Evolutionary conservation across 2,888 invertebrate species (phyloP), one percentile per base, ranked within the genome.

Genomic region (Cheilosia soror): DNA sequence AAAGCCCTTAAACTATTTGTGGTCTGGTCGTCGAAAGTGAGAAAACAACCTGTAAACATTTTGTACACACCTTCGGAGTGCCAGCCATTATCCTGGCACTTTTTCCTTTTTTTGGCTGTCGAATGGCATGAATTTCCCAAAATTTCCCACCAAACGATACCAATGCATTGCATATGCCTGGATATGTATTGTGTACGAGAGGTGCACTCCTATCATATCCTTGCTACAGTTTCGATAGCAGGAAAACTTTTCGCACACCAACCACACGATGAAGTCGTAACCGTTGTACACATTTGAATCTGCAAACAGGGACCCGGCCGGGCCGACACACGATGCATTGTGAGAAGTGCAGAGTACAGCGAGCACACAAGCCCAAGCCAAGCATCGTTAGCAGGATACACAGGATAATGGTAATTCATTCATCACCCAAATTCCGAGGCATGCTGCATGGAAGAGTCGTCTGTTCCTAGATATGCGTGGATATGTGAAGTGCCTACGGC

Each of bases 41-140:
- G 78, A 81, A 73, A 86, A 88, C 83, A 88, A 88, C 83, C 80
- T 83, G 81, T 78, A 78, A 87, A 86, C 87, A 83, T 75, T 85
- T 78, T 76, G 68, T 72, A 80, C 78, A 87, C 75, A 83, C 75
- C 66, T 76, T 40, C 49, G 27, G 11, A 15, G 20, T 25, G 58
- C 13, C 11, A 58, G n/a, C 15, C 42, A 31, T 29, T 55, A 40
- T 66, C 27, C 57, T 20, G 25, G 37, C 11, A 27, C 25, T 2
- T 11, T 27, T 51, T 49, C 40, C 0, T 9, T 49, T 71, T 62
- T 66, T 49, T 68, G 60, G 51, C 27, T 33, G 44, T 15, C 68
- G 51, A 58, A 58, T 13, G 33, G 37, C n/a, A 40, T n/a, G 40
- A 31, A 33, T 40, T 65, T 49, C 25, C 27, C 27, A 25, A 37